phyloP scores from a whole-genome alignment of 92 coral and sea anemone species.

The Paragorgia papillata region DNA sequence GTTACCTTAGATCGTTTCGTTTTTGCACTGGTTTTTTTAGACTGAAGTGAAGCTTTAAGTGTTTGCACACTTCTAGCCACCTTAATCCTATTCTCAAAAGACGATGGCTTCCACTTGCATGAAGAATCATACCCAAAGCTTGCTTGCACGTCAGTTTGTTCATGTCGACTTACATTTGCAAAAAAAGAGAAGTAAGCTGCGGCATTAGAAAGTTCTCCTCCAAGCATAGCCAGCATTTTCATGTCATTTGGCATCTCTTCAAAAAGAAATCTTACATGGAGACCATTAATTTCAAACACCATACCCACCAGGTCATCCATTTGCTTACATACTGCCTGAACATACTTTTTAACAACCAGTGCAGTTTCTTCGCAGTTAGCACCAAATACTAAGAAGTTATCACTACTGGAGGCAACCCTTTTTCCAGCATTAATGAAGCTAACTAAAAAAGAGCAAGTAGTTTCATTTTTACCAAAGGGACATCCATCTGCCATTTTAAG shows the following conservation, averaged over 20 bases:
- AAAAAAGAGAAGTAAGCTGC: conserved; percentile 72
- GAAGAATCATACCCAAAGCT: conserved; percentile 44
- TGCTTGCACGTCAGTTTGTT: conserved; percentile 42
- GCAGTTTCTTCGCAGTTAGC: conserved; percentile 70
- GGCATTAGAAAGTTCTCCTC: conserved; percentile 66
- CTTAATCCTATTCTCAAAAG: conserved; percentile 8
- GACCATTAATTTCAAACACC: too few species aligned
- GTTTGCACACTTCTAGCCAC: conserved; percentile 12
- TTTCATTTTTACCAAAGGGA: conserved; percentile 68
- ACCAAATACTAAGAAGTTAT: conserved; percentile 71
- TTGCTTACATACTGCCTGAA: conserved; percentile 58
- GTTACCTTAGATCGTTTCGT: conserved; percentile 20
- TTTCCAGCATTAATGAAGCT: too few species aligned
- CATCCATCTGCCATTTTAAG: conserved; percentile 75
- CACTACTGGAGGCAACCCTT: too few species aligned
- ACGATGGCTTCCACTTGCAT: conserved; percentile 66
- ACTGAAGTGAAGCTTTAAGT: neutral
- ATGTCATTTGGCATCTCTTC: conserved; percentile 69
- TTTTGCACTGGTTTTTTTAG: neutral
- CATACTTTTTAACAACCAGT: conserved; percentile 58
- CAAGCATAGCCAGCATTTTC: too few species aligned
- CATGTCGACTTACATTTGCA: conserved; percentile 53
- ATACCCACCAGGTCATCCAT: conserved; percentile 63
- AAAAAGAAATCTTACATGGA: conserved; percentile 63
- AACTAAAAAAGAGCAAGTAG: conserved; percentile 69